Evolutionary conservation across 2,888 invertebrate genomes (phyloP).

Genomic region (Caenorhabditis sp.): DNA sequence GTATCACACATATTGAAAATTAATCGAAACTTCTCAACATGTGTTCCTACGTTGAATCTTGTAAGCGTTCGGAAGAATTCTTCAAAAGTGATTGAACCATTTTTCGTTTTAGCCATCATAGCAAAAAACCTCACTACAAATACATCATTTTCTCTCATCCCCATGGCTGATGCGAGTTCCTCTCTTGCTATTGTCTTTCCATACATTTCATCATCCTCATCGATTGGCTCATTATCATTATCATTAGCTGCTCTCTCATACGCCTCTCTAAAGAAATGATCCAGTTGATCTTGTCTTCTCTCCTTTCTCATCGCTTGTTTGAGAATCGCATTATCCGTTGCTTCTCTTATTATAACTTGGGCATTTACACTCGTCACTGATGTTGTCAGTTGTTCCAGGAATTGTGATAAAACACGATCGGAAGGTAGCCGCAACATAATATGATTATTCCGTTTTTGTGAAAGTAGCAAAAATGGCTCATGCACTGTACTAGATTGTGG

Average conservation of each 20-base stretch:
- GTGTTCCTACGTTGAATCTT: conserved; percentile 56
- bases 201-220: conserved; percentile 53
- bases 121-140: conserved; percentile 97
- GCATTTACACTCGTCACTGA: conserved; percentile 24
- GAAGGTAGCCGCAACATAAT: conserved; percentile 85
- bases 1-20: conserved; percentile 98
- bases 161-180: conserved; percentile 92
- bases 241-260: conserved; percentile 49
- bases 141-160: conserved; percentile 91
- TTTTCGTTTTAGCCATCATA: conserved; percentile 81
- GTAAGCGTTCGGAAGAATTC: conserved; percentile 86
- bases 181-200: conserved; percentile 72
- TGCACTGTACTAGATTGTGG: conserved; percentile 73
- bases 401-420: conserved; percentile 41
- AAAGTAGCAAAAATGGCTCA: conserved; percentile 80
- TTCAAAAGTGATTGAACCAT: conserved; percentile 85
- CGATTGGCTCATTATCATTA: conserved; percentile 17
- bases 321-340: conserved; percentile 20
- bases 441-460: conserved; percentile 89
- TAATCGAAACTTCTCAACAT: conserved; percentile 77
- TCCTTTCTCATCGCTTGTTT: conserved; percentile 45
- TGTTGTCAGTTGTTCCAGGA: conserved; percentile 20
- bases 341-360: conserved; percentile 21
- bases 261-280: conserved; percentile 84
- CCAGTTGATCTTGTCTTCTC: conserved; percentile 87